These are phyloP conservation scores for Mungos mungo DNA, from an alignment of 2,113 vertebrate species.

Conservation along the genomic window DNA sequence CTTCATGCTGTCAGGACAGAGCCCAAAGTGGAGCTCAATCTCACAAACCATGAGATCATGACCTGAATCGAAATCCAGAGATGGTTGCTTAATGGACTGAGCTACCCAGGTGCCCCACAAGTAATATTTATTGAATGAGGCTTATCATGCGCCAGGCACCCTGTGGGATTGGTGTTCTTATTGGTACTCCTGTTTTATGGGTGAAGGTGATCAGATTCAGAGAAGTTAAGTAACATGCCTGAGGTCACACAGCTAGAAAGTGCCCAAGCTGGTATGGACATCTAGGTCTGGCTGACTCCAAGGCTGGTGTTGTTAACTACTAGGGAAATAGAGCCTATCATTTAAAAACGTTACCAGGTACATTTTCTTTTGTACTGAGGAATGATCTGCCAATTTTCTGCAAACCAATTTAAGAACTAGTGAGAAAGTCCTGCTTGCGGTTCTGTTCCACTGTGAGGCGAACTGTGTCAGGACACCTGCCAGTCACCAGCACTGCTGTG, in stretches of 20 bases:
- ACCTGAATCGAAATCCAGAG: too few relatives aligned
- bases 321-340: neutral
- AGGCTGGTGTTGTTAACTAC: neutral
- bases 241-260: constrained; percentile 9
- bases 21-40: too few relatives aligned
- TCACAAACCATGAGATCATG: too few relatives aligned
- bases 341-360: neutral
- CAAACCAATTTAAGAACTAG: constrained; percentile 23
- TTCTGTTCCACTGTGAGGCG: neutral
- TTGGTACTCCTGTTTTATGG: neutral
- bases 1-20: too few relatives aligned
- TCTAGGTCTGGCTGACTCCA: neutral
- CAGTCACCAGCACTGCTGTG: neutral
- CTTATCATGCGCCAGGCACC: neutral
- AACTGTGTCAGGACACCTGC: neutral
- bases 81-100: too few relatives aligned
- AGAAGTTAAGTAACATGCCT: neutral
- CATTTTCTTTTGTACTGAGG: neutral
- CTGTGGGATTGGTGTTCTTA: neutral
- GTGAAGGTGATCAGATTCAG: neutral
- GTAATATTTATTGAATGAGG: too few relatives aligned
- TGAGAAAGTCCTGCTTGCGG: neutral
- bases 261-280: neutral
- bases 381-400: neutral
- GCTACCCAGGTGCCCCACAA: too few relatives aligned